A percentile compares a stretch with the other conserved stretches of the same genome.
These are phyloP conservation scores for Cyanoliseus patagonus DNA, from an alignment of 2,113 vertebrate genomes.

Conservation along the genomic window DNA sequence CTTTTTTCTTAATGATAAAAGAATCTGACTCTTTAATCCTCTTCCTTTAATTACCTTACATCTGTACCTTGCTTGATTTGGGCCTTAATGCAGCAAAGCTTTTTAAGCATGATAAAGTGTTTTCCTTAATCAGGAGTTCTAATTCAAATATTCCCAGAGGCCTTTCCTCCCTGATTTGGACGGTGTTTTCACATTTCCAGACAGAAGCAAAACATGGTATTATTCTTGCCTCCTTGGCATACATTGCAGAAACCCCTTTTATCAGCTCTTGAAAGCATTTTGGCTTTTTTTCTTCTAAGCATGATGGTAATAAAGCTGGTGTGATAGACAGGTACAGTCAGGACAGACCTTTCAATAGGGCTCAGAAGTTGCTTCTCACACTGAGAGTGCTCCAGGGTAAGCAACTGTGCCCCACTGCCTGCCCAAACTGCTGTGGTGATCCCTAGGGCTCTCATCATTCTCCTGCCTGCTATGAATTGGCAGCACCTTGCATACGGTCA, in stretches of 20 bases:
- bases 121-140: not conserved
- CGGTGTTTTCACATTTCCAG: not conserved
- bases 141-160: not conserved
- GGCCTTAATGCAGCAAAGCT: not conserved
- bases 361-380: not conserved
- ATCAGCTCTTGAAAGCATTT: not conserved
- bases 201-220: not conserved
- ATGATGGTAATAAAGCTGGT: not conserved
- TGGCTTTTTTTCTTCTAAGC: not conserved
- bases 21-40: not conserved
- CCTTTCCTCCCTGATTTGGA: not conserved
- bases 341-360: not conserved
- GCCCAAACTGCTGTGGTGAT: not conserved
- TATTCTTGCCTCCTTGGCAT: not conserved
- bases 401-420: not conserved
- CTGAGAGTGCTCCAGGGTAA: not conserved
- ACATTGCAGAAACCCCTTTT: not conserved
- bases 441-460: not conserved
- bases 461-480: not conserved
- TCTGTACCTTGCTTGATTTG: slow-evolving; percentile 8
- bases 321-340: not conserved
- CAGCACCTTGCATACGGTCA: not conserved
- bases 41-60: not conserved
- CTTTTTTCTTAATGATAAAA: not conserved
- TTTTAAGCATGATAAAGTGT: not conserved